phyloP scores from a whole-genome alignment of 2,797 vertebrate species.

The Coregonus suidteri region DNA sequence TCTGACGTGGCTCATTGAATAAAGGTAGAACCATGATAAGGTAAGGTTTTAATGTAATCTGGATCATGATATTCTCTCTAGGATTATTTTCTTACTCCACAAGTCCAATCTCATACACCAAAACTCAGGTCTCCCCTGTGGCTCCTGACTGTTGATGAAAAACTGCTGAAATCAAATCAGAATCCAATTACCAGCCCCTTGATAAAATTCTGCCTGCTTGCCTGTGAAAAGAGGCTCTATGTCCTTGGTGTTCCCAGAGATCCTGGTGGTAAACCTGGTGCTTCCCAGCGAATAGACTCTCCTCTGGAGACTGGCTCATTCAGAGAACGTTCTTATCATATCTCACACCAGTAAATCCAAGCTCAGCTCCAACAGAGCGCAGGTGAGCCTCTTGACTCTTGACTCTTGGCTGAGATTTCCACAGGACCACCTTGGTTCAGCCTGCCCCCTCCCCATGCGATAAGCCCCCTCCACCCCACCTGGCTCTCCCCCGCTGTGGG shows the following conservation, averaged over 20 bases:
- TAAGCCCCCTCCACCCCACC: conserved; percentile 57
- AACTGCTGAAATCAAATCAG: conserved; percentile 65
- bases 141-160: conserved; percentile 46
- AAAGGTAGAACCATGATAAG: conserved; percentile 70
- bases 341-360: conserved; percentile 67
- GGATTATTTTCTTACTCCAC: conserved; percentile 49
- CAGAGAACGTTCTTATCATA: conserved; percentile 58
- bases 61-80: not conserved
- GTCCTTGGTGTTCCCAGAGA: conserved; percentile 62
- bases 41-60: conserved; percentile 66
- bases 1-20: conserved; percentile 47
- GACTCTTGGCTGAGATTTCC: conserved; percentile 48
- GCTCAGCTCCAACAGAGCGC: conserved; percentile 52
- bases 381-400: conserved; percentile 57
- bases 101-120: conserved; percentile 63
- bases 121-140: conserved; percentile 10
- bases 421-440: conserved; percentile 50
- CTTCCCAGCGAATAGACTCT: conserved; percentile 62
- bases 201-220: conserved; percentile 43
- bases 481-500: conserved; percentile 61
- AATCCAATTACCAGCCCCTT: conserved; percentile 66
- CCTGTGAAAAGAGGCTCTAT: conserved; percentile 44
- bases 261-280: conserved; percentile 30
- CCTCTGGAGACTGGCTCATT: conserved; percentile 48
- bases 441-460: conserved; percentile 44